Conservation (phyloP, 1,140 invertebrate species). For the Matsumurasca onukii region DNA sequence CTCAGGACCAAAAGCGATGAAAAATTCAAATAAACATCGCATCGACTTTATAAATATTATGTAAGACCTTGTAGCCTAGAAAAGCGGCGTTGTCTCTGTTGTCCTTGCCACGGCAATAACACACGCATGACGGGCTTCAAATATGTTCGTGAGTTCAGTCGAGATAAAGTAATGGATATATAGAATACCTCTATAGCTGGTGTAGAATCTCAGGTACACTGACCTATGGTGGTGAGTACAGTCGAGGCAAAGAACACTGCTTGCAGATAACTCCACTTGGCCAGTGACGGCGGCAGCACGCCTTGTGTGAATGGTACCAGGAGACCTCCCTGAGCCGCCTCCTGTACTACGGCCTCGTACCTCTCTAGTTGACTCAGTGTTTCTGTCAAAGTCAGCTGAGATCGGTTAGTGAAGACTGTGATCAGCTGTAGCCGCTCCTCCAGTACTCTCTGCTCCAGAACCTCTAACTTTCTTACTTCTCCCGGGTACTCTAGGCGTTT, state of each 20-base stretch:
- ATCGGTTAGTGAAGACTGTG: conserved; percentile 55
- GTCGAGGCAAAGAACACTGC: conserved; percentile 83
- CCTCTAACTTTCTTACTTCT: conserved; percentile 60
- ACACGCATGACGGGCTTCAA: too few relatives aligned
- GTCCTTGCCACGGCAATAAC: too few relatives aligned
- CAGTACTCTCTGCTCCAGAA: conserved; percentile 54
- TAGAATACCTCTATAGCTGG: too few relatives aligned
- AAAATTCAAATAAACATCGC: too few relatives aligned
- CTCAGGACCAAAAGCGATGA: too few relatives aligned
- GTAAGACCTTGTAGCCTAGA: too few relatives aligned
- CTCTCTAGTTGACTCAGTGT: conserved; percentile 18
- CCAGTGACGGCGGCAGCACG: conserved; percentile 52
- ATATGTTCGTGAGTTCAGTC: too few relatives aligned
- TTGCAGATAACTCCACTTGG: conserved; percentile 75
- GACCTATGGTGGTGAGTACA: conserved; percentile 73
- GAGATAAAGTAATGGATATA: too few relatives aligned
- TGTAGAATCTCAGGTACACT: too few relatives aligned
- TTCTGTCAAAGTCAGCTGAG: background rate
- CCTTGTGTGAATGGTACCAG: conserved; percentile 51
- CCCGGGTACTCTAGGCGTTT: conserved; percentile 69
- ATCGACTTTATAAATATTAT: too few relatives aligned
- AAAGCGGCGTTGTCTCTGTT: too few relatives aligned
- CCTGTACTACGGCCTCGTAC: conserved; percentile 50
- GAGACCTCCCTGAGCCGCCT: conserved; percentile 62
- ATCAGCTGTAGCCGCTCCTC: conserved; percentile 54